Conservation (phyloP, 35 echinoderm and acorn worm genomes). For the Apostichopus japonicus region DNA sequence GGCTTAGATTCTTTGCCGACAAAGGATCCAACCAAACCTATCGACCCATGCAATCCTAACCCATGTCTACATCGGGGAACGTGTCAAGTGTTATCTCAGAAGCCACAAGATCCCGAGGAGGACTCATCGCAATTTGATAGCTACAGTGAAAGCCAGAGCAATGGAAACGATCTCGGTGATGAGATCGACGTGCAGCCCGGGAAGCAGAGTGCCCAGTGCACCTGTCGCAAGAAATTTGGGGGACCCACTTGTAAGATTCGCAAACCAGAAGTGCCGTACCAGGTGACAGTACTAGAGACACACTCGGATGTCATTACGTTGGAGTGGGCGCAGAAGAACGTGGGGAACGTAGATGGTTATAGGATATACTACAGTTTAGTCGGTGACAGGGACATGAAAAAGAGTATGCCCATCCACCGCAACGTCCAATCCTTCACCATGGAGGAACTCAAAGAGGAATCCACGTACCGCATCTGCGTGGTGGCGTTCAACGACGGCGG, state of each 20-base stretch:
- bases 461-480: constrained; percentile 82
- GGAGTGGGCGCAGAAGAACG: constrained; percentile 56
- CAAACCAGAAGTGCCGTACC: constrained; percentile 70
- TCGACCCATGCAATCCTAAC: constrained; percentile 72
- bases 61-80: constrained; percentile 80
- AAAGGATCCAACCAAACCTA: background rate
- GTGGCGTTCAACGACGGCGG: constrained; percentile 89
- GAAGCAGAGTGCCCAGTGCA: constrained; percentile 20
- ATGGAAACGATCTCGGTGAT: background rate
- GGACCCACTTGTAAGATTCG: constrained; percentile 68
- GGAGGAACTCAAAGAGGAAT: constrained; percentile 68
- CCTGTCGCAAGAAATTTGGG: constrained; percentile 72
- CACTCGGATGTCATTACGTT: constrained; percentile 67
- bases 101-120: background rate
- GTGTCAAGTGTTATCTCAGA: constrained; percentile 48
- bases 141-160: constrained; percentile 46
- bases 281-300: constrained; percentile 60
- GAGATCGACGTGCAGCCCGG: background rate
- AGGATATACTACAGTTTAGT: constrained; percentile 80
- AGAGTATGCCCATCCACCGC: constrained; percentile 84
- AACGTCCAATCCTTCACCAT: constrained; percentile 80
- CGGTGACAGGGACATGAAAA: constrained; percentile 60
- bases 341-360: constrained; percentile 72
- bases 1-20: background rate
- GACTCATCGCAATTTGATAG: constrained; percentile 28